Evolutionary conservation across 1,140 invertebrate species (phyloP).

Genomic region (Drosophila carrolli): DNA sequence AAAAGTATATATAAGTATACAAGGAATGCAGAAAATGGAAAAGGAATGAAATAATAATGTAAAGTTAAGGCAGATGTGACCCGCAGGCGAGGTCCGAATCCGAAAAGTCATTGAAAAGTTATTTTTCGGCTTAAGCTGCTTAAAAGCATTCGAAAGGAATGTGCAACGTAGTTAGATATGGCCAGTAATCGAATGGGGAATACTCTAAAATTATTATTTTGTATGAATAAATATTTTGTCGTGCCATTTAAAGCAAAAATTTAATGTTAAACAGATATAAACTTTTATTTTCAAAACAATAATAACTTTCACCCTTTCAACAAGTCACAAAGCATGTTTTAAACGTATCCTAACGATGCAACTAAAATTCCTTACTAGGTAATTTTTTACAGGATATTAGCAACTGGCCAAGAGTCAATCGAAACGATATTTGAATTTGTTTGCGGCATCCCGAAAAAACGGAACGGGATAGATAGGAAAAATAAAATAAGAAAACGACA

Average conservation of each 20-base stretch:
- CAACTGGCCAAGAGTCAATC: slow-evolving; percentile 26
- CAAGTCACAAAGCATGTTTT: no score
- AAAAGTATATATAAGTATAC: slow-evolving; percentile 5
- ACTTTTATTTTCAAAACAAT: no score
- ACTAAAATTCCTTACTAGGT: not conserved
- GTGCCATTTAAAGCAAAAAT: no score
- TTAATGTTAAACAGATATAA: no score
- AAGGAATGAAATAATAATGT: slow-evolving; percentile 37
- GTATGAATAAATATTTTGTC: no score
- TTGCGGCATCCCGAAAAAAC: slow-evolving; percentile 28
- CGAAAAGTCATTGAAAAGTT: slow-evolving; percentile 53
- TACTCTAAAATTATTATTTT: not conserved
- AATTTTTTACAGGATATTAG: not conserved
- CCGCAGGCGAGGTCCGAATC: slow-evolving; percentile 45
- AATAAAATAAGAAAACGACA: slow-evolving; percentile 23
- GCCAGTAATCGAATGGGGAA: not conserved
- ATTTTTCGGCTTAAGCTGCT: slow-evolving; percentile 31
- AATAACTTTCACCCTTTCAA: no score
- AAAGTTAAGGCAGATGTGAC: slow-evolving; percentile 51
- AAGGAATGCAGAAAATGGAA: slow-evolving; percentile 8
- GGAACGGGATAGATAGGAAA: slow-evolving; percentile 18
- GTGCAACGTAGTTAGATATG: not conserved
- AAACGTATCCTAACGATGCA: no score
- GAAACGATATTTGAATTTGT: slow-evolving; percentile 46
- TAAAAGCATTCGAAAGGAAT: slow-evolving; percentile 20